phyloP scores from a whole-genome alignment of 2,113 vertebrate species.

The Athene noctua region DNA sequence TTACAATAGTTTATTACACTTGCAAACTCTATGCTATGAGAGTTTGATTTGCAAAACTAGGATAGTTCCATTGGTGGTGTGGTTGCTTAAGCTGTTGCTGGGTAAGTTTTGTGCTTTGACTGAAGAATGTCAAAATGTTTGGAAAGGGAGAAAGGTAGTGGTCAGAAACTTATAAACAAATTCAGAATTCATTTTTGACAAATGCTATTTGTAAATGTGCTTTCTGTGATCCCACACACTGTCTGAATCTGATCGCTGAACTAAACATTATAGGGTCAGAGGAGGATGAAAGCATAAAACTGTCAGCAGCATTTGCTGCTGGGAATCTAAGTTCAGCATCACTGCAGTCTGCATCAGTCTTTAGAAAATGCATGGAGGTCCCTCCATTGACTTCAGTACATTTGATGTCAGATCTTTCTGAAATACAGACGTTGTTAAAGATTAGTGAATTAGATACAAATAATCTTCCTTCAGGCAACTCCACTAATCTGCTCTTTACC shows the following conservation, averaged over 20 bases:
- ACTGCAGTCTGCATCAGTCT: neutral
- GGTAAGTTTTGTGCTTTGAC: neutral
- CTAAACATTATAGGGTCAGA: neutral
- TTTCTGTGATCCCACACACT: neutral
- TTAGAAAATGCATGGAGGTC: neutral
- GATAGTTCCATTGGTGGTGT: neutral
- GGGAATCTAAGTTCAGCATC: neutral
- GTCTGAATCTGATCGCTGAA: neutral
- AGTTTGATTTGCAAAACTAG: neutral
- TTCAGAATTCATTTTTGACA: neutral
- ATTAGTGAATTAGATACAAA: slow-evolving; percentile 24
- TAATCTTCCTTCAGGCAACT: neutral
- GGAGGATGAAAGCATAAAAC: neutral
- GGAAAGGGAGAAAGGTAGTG: neutral
- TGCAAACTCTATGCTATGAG: neutral
- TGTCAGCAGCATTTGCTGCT: neutral
- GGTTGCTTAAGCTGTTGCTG: neutral
- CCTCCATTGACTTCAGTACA: neutral
- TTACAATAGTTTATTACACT: too few species aligned
- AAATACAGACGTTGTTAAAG: neutral
- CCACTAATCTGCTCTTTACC: slow-evolving; percentile 14
- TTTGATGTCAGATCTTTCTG: neutral
- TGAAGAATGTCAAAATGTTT: neutral
- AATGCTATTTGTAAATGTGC: neutral
- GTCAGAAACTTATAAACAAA: neutral